phyloP scores from a whole-genome alignment of 64 coral and sea anemone species.

The Porites australiensis region DNA sequence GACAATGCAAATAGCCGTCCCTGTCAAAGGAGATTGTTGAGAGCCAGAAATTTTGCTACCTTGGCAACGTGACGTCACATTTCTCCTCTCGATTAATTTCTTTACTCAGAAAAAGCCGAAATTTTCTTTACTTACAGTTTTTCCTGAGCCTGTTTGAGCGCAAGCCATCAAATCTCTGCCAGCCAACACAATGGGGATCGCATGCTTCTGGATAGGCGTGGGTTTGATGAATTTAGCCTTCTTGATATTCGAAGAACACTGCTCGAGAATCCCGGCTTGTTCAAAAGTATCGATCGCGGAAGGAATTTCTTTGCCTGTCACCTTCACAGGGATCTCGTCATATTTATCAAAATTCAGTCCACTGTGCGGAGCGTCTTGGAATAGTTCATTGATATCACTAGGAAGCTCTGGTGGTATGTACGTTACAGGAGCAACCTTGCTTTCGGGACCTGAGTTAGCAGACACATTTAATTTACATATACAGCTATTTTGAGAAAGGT shows the following conservation, averaged over 20 bases:
- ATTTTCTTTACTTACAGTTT: slow-evolving; percentile 80
- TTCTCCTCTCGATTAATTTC: too few species aligned
- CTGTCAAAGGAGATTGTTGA: too few species aligned
- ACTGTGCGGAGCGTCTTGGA: slow-evolving; percentile 74
- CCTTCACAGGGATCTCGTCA: slow-evolving; percentile 86
- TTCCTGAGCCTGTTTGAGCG: slow-evolving; percentile 98
- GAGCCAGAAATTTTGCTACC: too few species aligned
- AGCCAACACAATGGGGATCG: slow-evolving; percentile 80
- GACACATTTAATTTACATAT: too few species aligned
- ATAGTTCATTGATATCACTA: slow-evolving; percentile 71
- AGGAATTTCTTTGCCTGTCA: slow-evolving; percentile 70
- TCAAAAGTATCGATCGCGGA: slow-evolving; percentile 84
- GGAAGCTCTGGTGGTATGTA: slow-evolving; percentile 94
- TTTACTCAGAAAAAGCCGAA: not conserved
- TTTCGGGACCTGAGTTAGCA: slow-evolving; percentile 7
- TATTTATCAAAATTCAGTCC: slow-evolving; percentile 97
- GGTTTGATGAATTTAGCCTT: slow-evolving; percentile 86
- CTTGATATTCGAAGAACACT: slow-evolving; percentile 77
- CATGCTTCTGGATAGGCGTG: slow-evolving; percentile 96
- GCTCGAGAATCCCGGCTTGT: slow-evolving; percentile 78
- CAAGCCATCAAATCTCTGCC: slow-evolving; percentile 98
- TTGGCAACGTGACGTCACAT: too few species aligned
- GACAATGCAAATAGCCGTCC: too few species aligned
- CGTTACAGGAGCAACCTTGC: slow-evolving; percentile 61
- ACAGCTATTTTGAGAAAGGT: too few species aligned